Percentiles rank a stretch among this genome's conserved stretches.
Evolutionary conservation across 2,113 vertebrate species (phyloP).

Genomic region (Hassar affinis): DNA sequence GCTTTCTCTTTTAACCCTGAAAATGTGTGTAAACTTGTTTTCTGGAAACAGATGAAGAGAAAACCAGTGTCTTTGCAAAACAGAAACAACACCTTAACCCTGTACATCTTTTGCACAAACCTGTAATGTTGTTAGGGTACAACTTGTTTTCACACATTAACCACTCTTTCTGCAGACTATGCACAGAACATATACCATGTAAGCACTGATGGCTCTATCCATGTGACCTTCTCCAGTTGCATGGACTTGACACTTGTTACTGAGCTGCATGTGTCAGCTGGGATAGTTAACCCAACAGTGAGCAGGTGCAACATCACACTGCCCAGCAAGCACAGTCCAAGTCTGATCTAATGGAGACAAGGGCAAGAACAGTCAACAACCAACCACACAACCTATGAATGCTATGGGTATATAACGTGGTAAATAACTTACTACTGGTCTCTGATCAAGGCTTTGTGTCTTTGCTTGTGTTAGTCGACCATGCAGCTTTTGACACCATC

Average conservation of each 20-base stretch:
- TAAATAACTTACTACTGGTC: too few species aligned
- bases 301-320: constrained; percentile 94
- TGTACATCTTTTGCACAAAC: not conserved
- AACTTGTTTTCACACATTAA: constrained; percentile 23
- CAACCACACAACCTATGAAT: constrained; percentile 89
- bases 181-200: constrained; percentile 90
- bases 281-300: constrained; percentile 82
- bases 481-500: too few species aligned
- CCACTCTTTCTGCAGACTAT: constrained; percentile 74
- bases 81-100: not conserved
- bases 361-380: constrained; percentile 89
- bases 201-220: constrained; percentile 86
- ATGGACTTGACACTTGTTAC: constrained; percentile 92
- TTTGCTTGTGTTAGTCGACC: too few species aligned
- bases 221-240: constrained; percentile 87
- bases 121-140: constrained; percentile 25
- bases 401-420: constrained; percentile 86
- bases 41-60: not conserved
- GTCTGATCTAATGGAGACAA: constrained; percentile 93
- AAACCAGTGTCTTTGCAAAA: not conserved
- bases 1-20: constrained; percentile 9
- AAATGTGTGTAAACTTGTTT: not conserved
- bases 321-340: constrained; percentile 88
- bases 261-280: constrained; percentile 84
- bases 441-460: too few species aligned